These are phyloP conservation scores for Deroptyus accipitrinus DNA, from an alignment of 2,113 vertebrate genomes.

Conservation along the genomic window DNA sequence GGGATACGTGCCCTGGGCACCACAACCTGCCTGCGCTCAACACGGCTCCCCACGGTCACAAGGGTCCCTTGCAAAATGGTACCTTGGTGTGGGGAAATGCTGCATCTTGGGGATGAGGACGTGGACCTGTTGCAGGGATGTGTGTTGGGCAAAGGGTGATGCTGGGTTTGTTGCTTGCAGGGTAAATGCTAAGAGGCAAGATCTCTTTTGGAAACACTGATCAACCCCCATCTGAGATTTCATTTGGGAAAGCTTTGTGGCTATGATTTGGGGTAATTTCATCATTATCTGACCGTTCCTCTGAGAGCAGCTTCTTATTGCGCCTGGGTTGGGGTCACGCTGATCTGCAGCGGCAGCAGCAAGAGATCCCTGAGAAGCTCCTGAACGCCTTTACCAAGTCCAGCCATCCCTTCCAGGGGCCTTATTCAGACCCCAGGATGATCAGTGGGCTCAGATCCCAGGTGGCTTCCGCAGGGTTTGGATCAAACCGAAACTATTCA, in stretches of 20 bases:
- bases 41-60: fast-evolving
- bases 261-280: not conserved
- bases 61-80: not conserved
- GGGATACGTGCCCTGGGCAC: fast-evolving
- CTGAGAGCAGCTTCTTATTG: not conserved
- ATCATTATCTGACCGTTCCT: not conserved
- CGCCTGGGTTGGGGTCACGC: not conserved
- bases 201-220: not conserved
- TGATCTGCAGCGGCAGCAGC: not conserved
- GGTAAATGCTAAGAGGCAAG: not conserved
- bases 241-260: not conserved
- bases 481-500: not conserved
- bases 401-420: not conserved
- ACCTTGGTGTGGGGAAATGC: not conserved
- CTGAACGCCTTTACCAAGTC: not conserved
- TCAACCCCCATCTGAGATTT: not conserved
- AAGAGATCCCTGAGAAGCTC: not conserved
- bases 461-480: not conserved
- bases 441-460: not conserved
- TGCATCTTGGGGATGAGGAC: not conserved
- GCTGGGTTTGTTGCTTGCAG: not conserved
- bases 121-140: not conserved
- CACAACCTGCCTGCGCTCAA: not conserved
- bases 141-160: not conserved
- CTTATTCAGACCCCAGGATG: not conserved